Evolutionary conservation across 2,113 vertebrate species (phyloP).

Genomic region (Brachypteracias leptosomus): DNA sequence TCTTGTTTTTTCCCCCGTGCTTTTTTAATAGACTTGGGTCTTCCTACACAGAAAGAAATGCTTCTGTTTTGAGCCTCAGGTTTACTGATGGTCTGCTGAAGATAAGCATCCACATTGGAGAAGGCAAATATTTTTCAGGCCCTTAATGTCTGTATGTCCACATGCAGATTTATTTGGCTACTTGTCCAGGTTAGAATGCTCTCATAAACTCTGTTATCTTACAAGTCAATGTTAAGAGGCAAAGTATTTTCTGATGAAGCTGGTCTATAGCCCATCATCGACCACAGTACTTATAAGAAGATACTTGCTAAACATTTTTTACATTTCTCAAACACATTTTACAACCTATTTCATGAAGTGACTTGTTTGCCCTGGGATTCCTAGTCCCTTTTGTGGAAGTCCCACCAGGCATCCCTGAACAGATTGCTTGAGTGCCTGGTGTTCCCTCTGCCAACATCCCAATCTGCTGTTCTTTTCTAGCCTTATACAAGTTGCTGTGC

Average conservation of each 20-base stretch:
- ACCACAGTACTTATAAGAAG: neutral
- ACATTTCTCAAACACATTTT: neutral
- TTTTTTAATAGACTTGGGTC: neutral
- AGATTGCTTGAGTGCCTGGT: neutral
- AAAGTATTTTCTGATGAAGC: neutral
- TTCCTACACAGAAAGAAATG: neutral
- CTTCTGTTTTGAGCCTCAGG: neutral
- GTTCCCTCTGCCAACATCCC: neutral
- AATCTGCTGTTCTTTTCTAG: neutral
- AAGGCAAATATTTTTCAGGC: neutral
- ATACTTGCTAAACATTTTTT: neutral
- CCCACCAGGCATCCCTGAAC: accelerated
- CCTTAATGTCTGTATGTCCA: neutral
- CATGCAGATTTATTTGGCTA: neutral
- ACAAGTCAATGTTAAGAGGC: neutral
- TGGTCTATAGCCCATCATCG: accelerated
- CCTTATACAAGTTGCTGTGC: neutral
- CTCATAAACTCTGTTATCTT: neutral
- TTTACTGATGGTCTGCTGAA: neutral
- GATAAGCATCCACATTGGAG: neutral
- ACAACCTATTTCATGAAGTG: neutral
- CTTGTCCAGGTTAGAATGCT: neutral
- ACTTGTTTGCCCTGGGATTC: neutral
- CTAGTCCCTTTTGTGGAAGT: neutral
- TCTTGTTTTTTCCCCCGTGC: neutral